Evolutionary conservation across 2,797 vertebrate genomes (phyloP).

Genomic region (Glossophaga mutica): DNA sequence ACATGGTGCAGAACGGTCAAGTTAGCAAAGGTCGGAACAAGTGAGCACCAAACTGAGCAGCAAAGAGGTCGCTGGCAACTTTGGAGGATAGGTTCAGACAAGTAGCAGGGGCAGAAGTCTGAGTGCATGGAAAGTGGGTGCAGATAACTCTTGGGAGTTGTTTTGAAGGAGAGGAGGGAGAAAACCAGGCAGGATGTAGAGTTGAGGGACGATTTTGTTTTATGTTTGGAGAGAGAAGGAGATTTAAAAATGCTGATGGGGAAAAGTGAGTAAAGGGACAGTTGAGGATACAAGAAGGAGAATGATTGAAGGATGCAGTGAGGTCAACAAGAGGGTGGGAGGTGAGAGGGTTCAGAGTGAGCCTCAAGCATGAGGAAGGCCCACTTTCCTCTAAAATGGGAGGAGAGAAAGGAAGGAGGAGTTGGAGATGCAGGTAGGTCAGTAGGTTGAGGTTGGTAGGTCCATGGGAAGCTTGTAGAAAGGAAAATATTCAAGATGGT

Average conservation of each 20-base stretch:
- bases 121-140: neutral
- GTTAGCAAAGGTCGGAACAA: conserved; percentile 9
- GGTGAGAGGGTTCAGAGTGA: neutral
- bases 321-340: neutral
- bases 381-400: neutral
- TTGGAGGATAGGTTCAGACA: neutral
- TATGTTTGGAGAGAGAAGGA: neutral
- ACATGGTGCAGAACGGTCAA: neutral
- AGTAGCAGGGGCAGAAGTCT: neutral
- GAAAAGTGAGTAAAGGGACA: neutral
- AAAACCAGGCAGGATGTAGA: neutral
- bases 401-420: neutral
- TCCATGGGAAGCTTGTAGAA: neutral
- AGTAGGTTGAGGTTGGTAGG: neutral
- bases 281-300: neutral
- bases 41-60: neutral
- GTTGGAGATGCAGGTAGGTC: neutral
- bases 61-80: neutral
- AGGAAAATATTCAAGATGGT: neutral
- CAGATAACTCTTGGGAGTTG: neutral
- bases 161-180: conserved; percentile 6
- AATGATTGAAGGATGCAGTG: neutral
- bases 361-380: neutral
- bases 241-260: neutral
- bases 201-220: neutral